Evolutionary conservation across 2,797 vertebrate genomes (phyloP).

Genomic region (Borostomias antarcticus): DNA sequence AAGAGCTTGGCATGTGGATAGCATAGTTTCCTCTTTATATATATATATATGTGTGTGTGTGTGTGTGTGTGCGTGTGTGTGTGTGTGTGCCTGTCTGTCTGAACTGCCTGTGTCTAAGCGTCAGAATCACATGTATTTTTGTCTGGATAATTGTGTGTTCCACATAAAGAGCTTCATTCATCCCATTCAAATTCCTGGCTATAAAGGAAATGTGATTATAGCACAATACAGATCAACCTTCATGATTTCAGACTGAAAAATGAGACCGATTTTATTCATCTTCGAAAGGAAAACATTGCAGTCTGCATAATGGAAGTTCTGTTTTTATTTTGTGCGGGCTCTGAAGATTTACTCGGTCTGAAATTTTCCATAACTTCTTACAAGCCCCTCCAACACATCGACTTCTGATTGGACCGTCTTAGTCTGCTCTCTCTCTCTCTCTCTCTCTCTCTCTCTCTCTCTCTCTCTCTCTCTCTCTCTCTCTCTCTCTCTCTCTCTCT

Average conservation of each 20-base stretch:
- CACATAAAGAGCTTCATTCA: conserved; percentile 57
- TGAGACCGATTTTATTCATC: not conserved
- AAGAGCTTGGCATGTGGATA: too few relatives aligned
- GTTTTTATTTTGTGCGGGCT: too few relatives aligned
- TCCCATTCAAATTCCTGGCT: not conserved
- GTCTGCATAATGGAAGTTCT: not conserved
- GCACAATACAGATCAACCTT: conserved; percentile 15
- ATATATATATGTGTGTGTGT: not conserved
- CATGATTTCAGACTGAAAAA: not conserved
- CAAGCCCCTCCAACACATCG: conserved; percentile 35
- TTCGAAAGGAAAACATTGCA: not conserved
- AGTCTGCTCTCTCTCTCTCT: conserved; percentile 10
- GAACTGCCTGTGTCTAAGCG: conserved; percentile 47
- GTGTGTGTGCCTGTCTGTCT: too few relatives aligned
- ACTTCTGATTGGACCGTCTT: conserved; percentile 33
- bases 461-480: too few relatives aligned
- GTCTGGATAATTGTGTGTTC: conserved; percentile 3
- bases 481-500: too few relatives aligned
- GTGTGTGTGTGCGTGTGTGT: conserved; percentile 8
- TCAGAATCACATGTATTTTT: conserved; percentile 7
- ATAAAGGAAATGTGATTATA: conserved; percentile 3
- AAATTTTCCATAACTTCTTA: too few relatives aligned
- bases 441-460: too few relatives aligned
- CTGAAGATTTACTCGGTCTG: too few relatives aligned
- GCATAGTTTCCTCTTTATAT: too few relatives aligned